Conservation (phyloP, 2,888 invertebrate species). For the Spatulosminthurus flaviceps region DNA sequence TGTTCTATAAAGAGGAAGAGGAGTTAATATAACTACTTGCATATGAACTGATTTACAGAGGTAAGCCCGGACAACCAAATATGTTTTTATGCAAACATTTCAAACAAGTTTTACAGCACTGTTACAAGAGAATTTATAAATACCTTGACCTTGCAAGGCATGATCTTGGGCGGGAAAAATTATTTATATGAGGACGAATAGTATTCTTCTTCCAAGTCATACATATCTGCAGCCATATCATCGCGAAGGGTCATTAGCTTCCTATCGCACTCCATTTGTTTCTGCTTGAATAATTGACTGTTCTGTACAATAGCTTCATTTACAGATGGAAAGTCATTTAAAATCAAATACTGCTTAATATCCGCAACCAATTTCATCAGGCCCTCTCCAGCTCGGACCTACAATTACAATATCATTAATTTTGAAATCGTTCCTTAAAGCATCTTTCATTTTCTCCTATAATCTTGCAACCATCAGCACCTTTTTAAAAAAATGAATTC, state of each 20-base stretch:
- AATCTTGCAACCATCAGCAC: too few species aligned
- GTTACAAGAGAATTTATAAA: too few species aligned
- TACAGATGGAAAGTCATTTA: slow-evolving; percentile 98
- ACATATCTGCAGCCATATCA: slow-evolving; percentile 93
- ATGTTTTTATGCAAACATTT: too few species aligned
- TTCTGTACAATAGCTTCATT: slow-evolving; percentile 97
- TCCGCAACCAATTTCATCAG: slow-evolving; percentile 97
- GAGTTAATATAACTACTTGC: too few species aligned
- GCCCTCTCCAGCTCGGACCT: slow-evolving; percentile 94
- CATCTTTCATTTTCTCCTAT: too few species aligned
- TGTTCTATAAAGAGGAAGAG: too few species aligned
- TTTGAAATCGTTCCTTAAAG: too few species aligned
- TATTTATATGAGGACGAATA: slow-evolving; percentile 85
- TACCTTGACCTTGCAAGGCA: too few species aligned
- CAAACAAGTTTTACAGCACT: too few species aligned
- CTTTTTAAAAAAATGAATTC: slow-evolving; percentile 47
- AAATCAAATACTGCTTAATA: slow-evolving; percentile 95
- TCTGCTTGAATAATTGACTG: slow-evolving; percentile 86
- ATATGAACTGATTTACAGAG: too few species aligned
- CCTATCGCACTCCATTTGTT: slow-evolving; percentile 91
- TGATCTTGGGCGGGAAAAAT: too few species aligned
- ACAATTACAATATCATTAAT: slow-evolving; percentile 56
- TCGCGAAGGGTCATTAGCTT: slow-evolving; percentile 90
- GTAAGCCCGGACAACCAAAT: too few species aligned
- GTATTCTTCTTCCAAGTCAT: slow-evolving; percentile 92